Base-by-base conservation (phyloP, 2,113 vertebrate species). In the Microcebus lehilahytsara region DNA sequence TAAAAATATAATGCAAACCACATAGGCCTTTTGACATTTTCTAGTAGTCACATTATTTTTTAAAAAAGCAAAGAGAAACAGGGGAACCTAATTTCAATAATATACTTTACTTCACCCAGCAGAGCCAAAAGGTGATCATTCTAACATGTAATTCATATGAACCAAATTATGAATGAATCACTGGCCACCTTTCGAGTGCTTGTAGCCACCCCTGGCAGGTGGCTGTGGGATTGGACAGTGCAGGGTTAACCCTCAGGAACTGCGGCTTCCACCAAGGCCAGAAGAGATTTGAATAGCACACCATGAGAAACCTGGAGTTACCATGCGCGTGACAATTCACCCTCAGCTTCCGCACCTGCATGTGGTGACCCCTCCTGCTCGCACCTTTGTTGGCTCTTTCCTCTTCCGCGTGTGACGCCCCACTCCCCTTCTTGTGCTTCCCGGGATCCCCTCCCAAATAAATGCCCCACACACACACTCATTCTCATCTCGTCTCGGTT, bases 121-220 rank as follows among this genome's bases (percentile, higher is more conserved):
- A 37, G 34, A 53, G 22, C 27, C 22, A 89, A 42, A 71, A n/a
- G 32, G 25, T 27, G 14, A 69, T 37, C 27, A 37, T 71, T 53
- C 46, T 3, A 32, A 66, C 32, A 60, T 0, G 5, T 46, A 79
- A 25, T 27, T 9, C 22, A 2, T 85, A 19, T 79, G n/a, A 51
- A 89, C 37, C 11, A 85, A 66, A 74, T 72, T 22, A 23, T 42
- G 46, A 66, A 37, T 78, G 23, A 53, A 62, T 14, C 32, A 74
- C 9, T 78, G n/a, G 71, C 19, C 51, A 27, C 34, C 27, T 56
- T 84, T 60, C 0, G 2, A 27, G 16, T 49, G 23, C 20, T 77
- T 13, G 32, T 16, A 13, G 19, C 12, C 19, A 9, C n/a, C 13
- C 0, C 1, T 46, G 60, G 20, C 23, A 27, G 12, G 9, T 17